Base-by-base conservation (phyloP, 64 coral and sea anemone genomes). In the Cladopsammia gracilis region DNA sequence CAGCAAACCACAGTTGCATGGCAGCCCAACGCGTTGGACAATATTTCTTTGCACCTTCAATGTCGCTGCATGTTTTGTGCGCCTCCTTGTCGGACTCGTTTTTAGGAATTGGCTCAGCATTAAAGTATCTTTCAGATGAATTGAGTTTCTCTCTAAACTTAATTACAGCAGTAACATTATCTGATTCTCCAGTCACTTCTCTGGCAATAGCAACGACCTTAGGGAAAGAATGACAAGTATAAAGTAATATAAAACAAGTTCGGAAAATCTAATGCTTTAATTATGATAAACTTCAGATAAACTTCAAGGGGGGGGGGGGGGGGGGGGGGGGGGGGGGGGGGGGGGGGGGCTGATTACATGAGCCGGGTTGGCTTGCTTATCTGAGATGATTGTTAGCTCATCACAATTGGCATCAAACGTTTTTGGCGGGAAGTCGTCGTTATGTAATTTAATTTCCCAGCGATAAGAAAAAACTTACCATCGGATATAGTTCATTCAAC, bases 1-100 rank as follows among this genome's bases (percentile, higher is more conserved):
- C 95, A 12, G 82, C 18, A 59, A 96, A 93, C 95, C 95, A 96
- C 19, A 83, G 76, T 66, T 96, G 78, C 43, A 96, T 70, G 8
- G 95, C 90, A 24, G 77, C 84, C 95, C 95, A 96, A 48, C 95
- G 86, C 49, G 42, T 79, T 16, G 95, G 95, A 50, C 95, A 96
- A 58, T 96, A 71, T 65, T 90, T 96, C 42, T 90, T 89, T 12
- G 95, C 95, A 34, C 71, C 87, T 58, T 96, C 71, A 50, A 71
- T 58, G 75, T 93, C 73, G 7, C 86, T 86, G 71, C 95, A 96
- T 83, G 54, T 59, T 16, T 15, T 76, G 44, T 93, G 62, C 5
- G 95, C 95, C 15, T 85, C 60, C 25, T 93, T 68, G 52, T 96
- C 89, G 3, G 89, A 89, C 62, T 96, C 95, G 57, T 96, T 93